A percentile compares a stretch with the other conserved stretches of the same genome.
Conservation (phyloP, 2,113 vertebrate species). For the Cyphomyrus discorhynchus region DNA sequence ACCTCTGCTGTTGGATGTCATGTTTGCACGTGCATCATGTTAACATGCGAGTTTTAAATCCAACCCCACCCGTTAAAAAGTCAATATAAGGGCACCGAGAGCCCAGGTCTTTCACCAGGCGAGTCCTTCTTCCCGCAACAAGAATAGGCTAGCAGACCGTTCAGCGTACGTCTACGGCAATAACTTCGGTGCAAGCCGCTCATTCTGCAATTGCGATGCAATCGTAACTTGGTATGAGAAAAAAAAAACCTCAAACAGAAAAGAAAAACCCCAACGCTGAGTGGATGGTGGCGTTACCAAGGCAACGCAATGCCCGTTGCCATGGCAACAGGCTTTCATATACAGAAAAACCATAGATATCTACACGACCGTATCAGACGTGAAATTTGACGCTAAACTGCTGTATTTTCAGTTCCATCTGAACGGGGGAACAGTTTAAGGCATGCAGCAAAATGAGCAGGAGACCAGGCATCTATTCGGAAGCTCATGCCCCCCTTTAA, state of each 20-base stretch:
- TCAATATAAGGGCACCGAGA: neutral
- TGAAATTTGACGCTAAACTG: neutral
- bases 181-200: neutral
- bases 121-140: neutral
- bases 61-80: neutral
- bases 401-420: neutral
- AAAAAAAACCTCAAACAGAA: neutral
- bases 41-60: neutral
- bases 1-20: neutral
- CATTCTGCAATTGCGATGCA: neutral
- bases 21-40: neutral
- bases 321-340: slow-evolving; percentile 5
- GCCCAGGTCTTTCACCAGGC: neutral
- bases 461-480: neutral
- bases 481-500: neutral
- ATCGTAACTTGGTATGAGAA: neutral
- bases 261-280: neutral
- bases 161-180: neutral
- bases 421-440: neutral
- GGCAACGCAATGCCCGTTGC: neutral
- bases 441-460: neutral
- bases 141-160: neutral
- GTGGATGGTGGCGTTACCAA: neutral
- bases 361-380: neutral
- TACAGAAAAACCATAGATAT: slow-evolving; percentile 5